Percentiles rank a stretch among this genome's conserved stretches.
Evolutionary conservation across 2,888 invertebrate genomes (phyloP).

Genomic region (Sisyra terminalis): DNA sequence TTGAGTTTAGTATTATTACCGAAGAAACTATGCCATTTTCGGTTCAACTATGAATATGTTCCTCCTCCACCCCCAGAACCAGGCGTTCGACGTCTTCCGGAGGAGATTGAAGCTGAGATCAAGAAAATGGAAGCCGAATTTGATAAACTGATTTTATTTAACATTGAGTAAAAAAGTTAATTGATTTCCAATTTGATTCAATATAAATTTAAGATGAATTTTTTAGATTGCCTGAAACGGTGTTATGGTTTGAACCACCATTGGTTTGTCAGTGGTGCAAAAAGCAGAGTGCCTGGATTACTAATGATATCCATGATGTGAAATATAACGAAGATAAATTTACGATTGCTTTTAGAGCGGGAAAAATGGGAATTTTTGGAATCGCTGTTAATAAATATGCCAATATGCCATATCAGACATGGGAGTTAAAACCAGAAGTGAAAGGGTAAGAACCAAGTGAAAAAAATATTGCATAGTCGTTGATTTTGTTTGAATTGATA

Average conservation of each 20-base stretch:
- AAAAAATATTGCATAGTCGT: neutral
- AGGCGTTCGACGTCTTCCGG: constrained; percentile 51
- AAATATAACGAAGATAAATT: constrained; percentile 78
- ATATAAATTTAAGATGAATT: no score
- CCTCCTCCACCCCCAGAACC: constrained; percentile 48
- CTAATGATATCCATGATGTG: constrained; percentile 43
- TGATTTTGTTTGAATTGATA: neutral
- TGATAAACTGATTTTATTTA: constrained; percentile 52
- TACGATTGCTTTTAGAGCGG: constrained; percentile 57
- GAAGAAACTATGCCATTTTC: constrained; percentile 36
- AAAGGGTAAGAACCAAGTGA: constrained; percentile 32
- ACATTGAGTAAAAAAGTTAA: constrained; percentile 41
- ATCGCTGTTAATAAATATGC: constrained; percentile 57
- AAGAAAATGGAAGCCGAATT: constrained; percentile 54
- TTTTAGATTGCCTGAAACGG: constrained; percentile 13
- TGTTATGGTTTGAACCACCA: constrained; percentile 25
- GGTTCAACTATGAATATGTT: constrained; percentile 48
- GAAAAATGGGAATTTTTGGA: constrained; percentile 48
- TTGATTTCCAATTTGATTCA: neutral
- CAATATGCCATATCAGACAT: constrained; percentile 73
- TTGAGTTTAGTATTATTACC: constrained; percentile 34
- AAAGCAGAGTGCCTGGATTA: constrained; percentile 19
- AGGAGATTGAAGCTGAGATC: constrained; percentile 66
- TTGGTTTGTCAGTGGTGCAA: constrained; percentile 23
- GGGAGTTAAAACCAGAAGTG: constrained; percentile 61